phyloP scores from a whole-genome alignment of 1,140 invertebrate genomes.

The Aphis craccivora region DNA sequence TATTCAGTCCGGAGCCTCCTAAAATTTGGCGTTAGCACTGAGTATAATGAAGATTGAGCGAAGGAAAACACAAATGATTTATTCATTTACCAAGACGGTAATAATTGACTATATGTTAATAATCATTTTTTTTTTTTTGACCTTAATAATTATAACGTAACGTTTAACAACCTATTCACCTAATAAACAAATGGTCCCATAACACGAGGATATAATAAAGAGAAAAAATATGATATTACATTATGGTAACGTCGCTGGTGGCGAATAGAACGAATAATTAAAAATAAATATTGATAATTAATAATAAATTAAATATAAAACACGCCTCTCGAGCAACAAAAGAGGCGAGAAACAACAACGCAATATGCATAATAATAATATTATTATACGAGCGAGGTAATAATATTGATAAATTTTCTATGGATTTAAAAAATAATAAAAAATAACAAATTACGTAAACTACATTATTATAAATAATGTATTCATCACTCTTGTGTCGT shows the following conservation, averaged over 20 bases:
- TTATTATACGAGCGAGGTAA: constrained; percentile 4
- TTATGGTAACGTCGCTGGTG: background rate
- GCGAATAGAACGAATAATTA: background rate
- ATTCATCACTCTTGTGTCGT: constrained; percentile 4
- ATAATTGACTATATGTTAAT: background rate
- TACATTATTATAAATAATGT: background rate
- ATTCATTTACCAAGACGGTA: background rate
- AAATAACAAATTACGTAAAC: constrained; percentile 11
- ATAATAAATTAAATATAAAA: constrained; percentile 35
- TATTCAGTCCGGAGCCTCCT: background rate
- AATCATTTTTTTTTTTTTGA: background rate
- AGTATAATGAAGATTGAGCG: background rate
- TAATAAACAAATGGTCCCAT: constrained; percentile 24
- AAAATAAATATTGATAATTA: background rate
- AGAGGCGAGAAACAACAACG: background rate
- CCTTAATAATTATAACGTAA: constrained; percentile 8
- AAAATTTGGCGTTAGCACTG: background rate
- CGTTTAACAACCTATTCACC: constrained; percentile 12
- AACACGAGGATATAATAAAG: background rate
- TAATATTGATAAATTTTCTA: background rate
- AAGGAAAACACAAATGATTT: constrained; percentile 8
- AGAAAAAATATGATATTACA: background rate
- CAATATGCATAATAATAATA: background rate
- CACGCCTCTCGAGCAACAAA: background rate
- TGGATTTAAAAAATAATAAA: background rate